Base-by-base conservation (phyloP, 1,140 invertebrate species). In the Pararge aegeria region DNA sequence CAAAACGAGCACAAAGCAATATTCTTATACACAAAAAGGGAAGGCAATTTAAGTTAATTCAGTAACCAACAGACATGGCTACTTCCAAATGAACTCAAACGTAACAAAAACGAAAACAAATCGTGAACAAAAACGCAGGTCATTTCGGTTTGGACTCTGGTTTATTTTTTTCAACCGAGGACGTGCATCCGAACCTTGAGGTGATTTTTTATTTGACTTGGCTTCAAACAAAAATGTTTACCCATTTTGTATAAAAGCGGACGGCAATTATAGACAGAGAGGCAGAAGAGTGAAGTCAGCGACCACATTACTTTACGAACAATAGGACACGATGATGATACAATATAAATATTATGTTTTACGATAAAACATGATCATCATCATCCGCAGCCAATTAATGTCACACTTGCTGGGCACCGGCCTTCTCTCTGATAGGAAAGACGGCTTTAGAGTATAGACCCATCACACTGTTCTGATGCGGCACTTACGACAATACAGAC, bases 51-150 rank as follows among this genome's bases (percentile, higher is more conserved):
- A 83, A 89, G 80, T 85, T 85, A 87, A 89, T 87, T 87, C 84
- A 85, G 84, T 89, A 80, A 88, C 80, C 81, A 87, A 76, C 78
- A 77, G 79, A 83, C 82, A 83, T 83, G 78, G 87, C 85, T 89
- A 87, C 84, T 88, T 87, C 82, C 77, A 89, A 89, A 88, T 89
- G 84, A 87, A 87, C 82, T 84, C 82, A 80, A 88, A 84, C 79
- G 80, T 80, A 83, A 88, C 84, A 88, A 89, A 89, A 89, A 89
- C 78, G 78, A 89, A 83, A 87, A 87, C 83, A 89, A 89, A 87
- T 80, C 80, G 70, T 81, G 80, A 73, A 89, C 80, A 88, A 89
- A 89, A 89, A 89, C 83, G 78, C 84, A 82, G 87, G 83, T 88
- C 87, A 88, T 88, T 85, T 84, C 78, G 80, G 69, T 64, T 71